Conservation (phyloP, 2,888 invertebrate genomes). For the Athalia rosae region DNA sequence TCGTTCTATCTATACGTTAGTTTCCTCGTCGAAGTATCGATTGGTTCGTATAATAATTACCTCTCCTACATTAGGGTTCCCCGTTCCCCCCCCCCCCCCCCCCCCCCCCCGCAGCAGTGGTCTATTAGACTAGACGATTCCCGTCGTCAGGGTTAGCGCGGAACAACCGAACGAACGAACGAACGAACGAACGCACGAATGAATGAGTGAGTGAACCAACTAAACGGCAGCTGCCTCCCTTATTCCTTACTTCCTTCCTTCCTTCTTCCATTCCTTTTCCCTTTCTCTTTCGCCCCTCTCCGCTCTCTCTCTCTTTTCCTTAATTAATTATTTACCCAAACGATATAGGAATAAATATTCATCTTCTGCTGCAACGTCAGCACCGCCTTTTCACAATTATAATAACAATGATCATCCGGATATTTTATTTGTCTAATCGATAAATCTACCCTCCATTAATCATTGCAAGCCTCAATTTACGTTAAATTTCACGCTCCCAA, state of each 20-base stretch:
- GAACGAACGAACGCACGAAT: conserved; percentile 52
- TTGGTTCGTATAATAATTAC: conserved; percentile 72
- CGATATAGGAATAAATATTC: conserved; percentile 42
- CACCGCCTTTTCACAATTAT: neutral
- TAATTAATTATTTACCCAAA: conserved; percentile 44
- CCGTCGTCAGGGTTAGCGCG: conserved; percentile 41
- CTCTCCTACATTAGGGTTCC: conserved; percentile 67
- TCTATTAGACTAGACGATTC: conserved; percentile 49
- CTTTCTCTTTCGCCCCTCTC: neutral
- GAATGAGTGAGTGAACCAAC: conserved; percentile 56
- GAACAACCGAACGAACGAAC: conserved; percentile 57
- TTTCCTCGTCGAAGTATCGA: conserved; percentile 69
- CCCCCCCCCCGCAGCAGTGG: conserved; percentile 39
- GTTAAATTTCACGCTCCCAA: too few species aligned
- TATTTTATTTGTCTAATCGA: neutral
- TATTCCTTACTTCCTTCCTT: neutral
- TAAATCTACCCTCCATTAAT: neutral
- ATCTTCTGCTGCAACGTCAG: conserved; percentile 19
- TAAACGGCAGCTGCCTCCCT: conserved; percentile 45
- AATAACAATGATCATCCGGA: neutral
- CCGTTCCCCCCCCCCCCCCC: conserved; percentile 31
- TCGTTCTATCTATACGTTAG: conserved; percentile 54
- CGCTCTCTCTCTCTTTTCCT: neutral
- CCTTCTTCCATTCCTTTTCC: neutral
- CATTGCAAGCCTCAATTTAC: too few species aligned